Evolutionary conservation across 35 echinoderm and acorn worm genomes (phyloP).

Genomic region (Heliocidaris erythrogramma): DNA sequence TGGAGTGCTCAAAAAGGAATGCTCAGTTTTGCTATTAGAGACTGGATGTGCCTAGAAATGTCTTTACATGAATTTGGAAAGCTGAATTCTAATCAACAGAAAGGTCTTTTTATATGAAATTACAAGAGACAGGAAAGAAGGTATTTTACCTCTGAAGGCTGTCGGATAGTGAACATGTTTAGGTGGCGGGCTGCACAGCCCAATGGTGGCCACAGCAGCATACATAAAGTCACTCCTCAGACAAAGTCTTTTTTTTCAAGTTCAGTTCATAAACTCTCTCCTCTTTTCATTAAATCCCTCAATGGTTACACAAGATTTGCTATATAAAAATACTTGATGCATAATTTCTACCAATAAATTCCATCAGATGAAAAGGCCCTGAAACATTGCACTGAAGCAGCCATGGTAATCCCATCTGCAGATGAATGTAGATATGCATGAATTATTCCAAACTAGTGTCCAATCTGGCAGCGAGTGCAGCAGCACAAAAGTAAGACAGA

Average conservation of each 20-base stretch:
- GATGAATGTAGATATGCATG: not conserved
- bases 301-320: not conserved
- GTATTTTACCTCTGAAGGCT: slow-evolving; percentile 33
- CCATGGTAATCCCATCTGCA: not conserved
- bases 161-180: slow-evolving; percentile 25
- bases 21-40: too few species aligned
- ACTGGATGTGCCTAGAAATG: too few species aligned
- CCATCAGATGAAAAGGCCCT: not conserved
- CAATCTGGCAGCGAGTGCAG: not conserved
- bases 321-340: not conserved
- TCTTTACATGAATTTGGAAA: too few species aligned
- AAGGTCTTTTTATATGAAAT: too few species aligned
- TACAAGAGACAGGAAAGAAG: not conserved
- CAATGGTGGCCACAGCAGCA: slow-evolving; percentile 40
- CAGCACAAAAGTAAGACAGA: not conserved
- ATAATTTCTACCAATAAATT: not conserved
- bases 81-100: too few species aligned
- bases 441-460: slow-evolving; percentile 2
- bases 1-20: too few species aligned
- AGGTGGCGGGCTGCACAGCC: slow-evolving; percentile 36
- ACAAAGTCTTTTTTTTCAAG: not conserved
- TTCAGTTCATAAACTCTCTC: not conserved
- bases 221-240: slow-evolving; percentile 28
- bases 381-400: not conserved
- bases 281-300: not conserved